Evolutionary conservation across 2,113 vertebrate genomes (phyloP).

Genomic region (Ploceus nigricollis): DNA sequence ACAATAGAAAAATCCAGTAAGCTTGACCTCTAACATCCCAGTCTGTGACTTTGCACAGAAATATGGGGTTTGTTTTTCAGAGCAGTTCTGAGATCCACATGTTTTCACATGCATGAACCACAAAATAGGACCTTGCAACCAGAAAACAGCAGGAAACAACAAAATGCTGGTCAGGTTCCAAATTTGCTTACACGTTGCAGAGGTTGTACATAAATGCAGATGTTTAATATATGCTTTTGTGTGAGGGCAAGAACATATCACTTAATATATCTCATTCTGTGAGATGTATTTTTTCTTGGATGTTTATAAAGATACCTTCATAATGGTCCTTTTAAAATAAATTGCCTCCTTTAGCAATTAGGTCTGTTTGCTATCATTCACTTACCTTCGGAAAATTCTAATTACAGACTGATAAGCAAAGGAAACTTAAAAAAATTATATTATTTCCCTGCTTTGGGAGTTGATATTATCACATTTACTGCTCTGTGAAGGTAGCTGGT

Average conservation of each 20-base stretch:
- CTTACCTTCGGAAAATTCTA: background rate
- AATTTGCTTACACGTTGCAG: background rate
- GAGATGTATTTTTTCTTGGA: background rate
- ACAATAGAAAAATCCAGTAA: background rate
- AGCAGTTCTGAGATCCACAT: background rate
- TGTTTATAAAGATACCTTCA: background rate
- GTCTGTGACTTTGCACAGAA: background rate
- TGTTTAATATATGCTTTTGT: background rate
- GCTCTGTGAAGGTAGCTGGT: background rate
- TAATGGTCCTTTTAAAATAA: background rate
- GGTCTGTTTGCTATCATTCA: background rate
- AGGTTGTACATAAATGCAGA: background rate
- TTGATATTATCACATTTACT: background rate
- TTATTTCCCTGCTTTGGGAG: background rate
- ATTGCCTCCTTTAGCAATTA: background rate
- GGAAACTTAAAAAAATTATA: background rate
- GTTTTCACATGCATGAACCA: background rate
- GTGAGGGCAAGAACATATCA: background rate
- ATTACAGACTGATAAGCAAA: background rate
- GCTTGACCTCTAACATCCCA: background rate
- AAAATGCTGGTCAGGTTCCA: background rate
- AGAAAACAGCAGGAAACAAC: background rate
- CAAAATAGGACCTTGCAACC: background rate
- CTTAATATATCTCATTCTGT: background rate
- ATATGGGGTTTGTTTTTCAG: background rate